Evolutionary conservation across 2,113 vertebrate species (phyloP).

Genomic region (Empidonax alnorum): DNA sequence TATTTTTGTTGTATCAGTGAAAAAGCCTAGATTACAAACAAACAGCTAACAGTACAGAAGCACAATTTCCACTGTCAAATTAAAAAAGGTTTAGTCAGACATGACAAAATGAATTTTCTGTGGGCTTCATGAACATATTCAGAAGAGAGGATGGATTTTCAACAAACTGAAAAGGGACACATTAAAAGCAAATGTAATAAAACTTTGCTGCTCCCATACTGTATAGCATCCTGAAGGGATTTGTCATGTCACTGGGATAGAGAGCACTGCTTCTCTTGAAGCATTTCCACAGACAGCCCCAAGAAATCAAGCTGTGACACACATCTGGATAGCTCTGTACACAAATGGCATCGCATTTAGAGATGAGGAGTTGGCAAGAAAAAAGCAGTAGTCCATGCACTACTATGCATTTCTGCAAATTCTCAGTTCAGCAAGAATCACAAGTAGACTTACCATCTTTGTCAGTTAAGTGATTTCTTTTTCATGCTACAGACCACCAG

Average conservation of each 20-base stretch:
- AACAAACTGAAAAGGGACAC: neutral
- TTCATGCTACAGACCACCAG: neutral
- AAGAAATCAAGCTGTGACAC: conserved; percentile 25
- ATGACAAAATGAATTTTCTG: neutral
- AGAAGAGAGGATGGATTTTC: neutral
- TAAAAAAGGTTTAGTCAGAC: conserved; percentile 29
- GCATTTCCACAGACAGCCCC: neutral
- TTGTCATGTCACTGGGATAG: neutral
- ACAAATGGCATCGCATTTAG: neutral
- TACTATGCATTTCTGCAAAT: neutral
- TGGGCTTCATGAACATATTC: neutral
- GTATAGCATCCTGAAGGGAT: conserved; percentile 6
- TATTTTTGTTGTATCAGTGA: neutral
- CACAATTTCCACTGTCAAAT: neutral
- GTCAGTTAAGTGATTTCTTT: neutral
- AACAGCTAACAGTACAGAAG: neutral
- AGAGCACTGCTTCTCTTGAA: neutral
- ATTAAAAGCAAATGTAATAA: conserved; percentile 24
- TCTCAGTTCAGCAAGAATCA: neutral
- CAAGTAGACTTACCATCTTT: neutral
- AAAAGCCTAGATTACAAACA: conserved; percentile 7
- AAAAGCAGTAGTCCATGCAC: neutral
- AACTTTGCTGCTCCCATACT: neutral
- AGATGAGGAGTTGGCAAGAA: neutral
- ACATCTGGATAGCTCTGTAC: conserved; percentile 31